Evolutionary conservation across 2,113 vertebrate genomes (phyloP), one percentile per base, ranked within the genome.

Genomic region (Glaucidium brasilianum): DNA sequence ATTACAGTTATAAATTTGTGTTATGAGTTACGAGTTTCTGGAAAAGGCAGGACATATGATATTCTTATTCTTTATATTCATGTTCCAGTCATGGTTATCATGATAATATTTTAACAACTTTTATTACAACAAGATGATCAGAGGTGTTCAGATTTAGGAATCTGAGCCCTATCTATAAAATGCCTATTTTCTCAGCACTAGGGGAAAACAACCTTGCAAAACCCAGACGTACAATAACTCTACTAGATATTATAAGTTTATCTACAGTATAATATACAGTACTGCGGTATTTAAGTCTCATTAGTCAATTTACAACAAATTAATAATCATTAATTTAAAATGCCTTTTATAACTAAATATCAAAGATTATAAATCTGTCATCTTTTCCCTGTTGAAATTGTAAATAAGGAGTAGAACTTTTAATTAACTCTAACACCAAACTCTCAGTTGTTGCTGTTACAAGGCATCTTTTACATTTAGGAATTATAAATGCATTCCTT

Each of bases 161-260:
- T 50, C 25, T 35, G 17, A 79, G 7, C 10, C 17, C 6, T 62
- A 20, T 9, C 12, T 88, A 32, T 21, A 39, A 60, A 72, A 90
- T 47, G 4, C 2, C 3, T 67, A 4, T 59, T 85, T 93, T 63
- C 18, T 52, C 15, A 85, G 20, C 3, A 41, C 5, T 47, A 43
- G 6, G 18, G 19, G 32, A 66, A 25, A 47, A 60, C 49, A 53
- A 47, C 13, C 2, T 10, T 76, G 13, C 2, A 26, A 66, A 81
- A 86, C 21, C 0, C 3, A 60, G 12, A 60, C 29, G 2, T 20
- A 34, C 2, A 26, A 27, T 37, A 34, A 7, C 11, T 73, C 58
- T 35, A 29, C 3, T 11, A 2, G 0, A 21, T 62, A 47, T 7
- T 52, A 25, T 6, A 27, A n/a, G 9, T 63, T 77, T 39, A 35